phyloP scores from a whole-genome alignment of 2,113 vertebrate species.

The Spermophilus dauricus region DNA sequence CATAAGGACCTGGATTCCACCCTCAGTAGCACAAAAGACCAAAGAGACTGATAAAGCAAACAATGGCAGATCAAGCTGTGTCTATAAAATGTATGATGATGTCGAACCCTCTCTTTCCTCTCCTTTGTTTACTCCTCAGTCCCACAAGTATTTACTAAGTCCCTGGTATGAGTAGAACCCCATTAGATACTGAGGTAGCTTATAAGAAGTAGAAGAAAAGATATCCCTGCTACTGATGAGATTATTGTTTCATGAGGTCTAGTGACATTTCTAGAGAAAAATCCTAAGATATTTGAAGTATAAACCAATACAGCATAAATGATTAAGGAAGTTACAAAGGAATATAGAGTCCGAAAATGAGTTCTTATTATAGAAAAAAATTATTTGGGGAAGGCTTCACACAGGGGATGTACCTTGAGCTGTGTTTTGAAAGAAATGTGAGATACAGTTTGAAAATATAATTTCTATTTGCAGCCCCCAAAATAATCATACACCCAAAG shows the following conservation, averaged over 20 bases:
- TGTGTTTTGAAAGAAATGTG: background rate
- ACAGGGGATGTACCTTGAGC: background rate
- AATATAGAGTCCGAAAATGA: background rate
- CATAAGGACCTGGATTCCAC: no score
- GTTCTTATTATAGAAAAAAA: background rate
- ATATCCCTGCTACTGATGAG: background rate
- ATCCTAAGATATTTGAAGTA: background rate
- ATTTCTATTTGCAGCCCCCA: background rate
- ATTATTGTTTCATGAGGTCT: background rate
- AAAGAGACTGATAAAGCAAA: background rate
- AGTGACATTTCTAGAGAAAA: slow-evolving; percentile 40
- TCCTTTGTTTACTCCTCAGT: background rate
- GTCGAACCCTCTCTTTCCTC: background rate
- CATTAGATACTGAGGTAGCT: background rate
- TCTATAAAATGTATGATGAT: slow-evolving; percentile 11
- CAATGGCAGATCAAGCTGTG: background rate
- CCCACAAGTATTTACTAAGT: background rate
- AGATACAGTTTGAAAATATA: background rate
- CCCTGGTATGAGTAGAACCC: background rate
- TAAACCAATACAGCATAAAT: background rate
- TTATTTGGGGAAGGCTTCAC: background rate
- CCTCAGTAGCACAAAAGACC: no score
- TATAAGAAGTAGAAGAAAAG: background rate
- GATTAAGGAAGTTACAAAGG: background rate
- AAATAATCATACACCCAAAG: background rate